Base-by-base conservation (phyloP, 2,888 invertebrate genomes). In the Mactromeris polynyma region DNA sequence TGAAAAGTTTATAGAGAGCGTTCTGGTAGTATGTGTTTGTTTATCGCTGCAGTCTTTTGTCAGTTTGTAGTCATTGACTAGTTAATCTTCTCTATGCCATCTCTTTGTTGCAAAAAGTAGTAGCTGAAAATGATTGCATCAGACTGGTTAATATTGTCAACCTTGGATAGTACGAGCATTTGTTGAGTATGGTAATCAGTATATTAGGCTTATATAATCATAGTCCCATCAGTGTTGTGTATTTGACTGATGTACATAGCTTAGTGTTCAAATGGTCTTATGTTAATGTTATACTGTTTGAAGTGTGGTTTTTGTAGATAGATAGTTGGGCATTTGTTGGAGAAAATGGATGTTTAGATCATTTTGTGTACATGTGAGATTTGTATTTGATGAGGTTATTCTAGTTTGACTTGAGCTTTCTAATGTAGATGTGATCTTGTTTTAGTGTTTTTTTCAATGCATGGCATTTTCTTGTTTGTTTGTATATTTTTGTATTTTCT, bases 401-500 rank as follows among this genome's bases (percentile, higher is more conserved):
- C 81, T 81, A 58, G 58, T 58, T 81, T 51, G 31, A 38, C 36
- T 2, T 31, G 36, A 64, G 82, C 36, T 82, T 77, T 80, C 21
- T 83, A 73, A 21, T 83, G 58, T 83, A 83, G 83, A 83, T 51
- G 77, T 83, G 83, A 83, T 77, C 58, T 64, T 64, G 58, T 64
- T 64, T 9, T 36, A 73, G 33, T 73, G 77, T 38, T 38, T 46
- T 73, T 33, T 78, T 78, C 46, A 51, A 77, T 84, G 84, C 78
- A 84, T 84, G 84, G 78, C 73, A 73, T 73, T 73, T 73, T 73
- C 73, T 73, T 73, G 31, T 73, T 73, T 73, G 84, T 84, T 84
- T 77, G 77, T 78, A 84, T 84, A 83, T 83, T 83, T 83, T 83
- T 83, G 83, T 83, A 83, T 78, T 84, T 77, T 36, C 46, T 84